phyloP scores from a whole-genome alignment of 2,113 vertebrate species.

The Gnathonemus longibarbis region DNA sequence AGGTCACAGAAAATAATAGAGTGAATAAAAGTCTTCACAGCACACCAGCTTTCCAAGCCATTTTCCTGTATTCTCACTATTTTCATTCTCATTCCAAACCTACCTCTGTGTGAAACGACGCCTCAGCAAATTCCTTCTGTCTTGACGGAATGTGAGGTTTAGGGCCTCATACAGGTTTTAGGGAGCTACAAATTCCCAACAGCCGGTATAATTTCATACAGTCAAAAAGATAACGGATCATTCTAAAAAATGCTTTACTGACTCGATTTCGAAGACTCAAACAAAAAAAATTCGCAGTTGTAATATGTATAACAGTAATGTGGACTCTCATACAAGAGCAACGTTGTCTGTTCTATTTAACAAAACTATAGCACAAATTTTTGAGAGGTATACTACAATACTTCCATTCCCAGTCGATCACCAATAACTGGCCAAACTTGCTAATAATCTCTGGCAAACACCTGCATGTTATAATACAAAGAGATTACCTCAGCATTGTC shows the following conservation, averaged over 20 bases:
- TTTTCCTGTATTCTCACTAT: neutral
- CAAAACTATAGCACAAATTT: neutral
- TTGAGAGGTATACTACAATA: neutral
- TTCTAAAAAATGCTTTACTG: neutral
- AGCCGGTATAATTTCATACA: neutral
- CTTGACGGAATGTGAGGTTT: neutral
- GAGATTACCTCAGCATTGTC: neutral
- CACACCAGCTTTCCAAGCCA: neutral
- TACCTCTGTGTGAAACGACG: neutral
- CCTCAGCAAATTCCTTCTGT: neutral
- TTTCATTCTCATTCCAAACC: neutral
- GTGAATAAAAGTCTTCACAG: neutral
- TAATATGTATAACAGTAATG: neutral
- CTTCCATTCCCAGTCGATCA: neutral
- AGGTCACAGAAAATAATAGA: neutral
- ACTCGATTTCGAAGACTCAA: neutral
- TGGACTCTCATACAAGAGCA: neutral
- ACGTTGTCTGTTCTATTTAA: neutral
- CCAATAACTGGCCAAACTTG: neutral
- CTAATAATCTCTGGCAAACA: neutral
- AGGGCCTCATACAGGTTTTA: neutral
- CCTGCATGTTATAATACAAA: neutral
- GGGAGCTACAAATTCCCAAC: neutral
- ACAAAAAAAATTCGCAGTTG: neutral
- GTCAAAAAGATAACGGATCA: neutral